Conservation (phyloP, 2,797 vertebrate genomes). For the Phoeniculus purpureus region DNA sequence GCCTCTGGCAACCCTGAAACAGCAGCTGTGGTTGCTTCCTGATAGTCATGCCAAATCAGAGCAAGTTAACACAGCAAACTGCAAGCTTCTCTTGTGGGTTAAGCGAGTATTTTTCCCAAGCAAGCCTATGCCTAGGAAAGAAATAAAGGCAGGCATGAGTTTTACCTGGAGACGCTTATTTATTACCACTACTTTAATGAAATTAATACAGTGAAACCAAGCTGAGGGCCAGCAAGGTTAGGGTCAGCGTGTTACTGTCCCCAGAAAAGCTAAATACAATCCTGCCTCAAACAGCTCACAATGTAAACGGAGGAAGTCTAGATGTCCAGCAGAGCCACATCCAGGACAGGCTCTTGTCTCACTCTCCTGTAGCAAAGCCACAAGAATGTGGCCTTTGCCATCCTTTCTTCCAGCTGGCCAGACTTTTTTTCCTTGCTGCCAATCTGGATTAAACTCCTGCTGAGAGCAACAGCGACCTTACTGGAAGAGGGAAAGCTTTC, state of each 20-base stretch:
- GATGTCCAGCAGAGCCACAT: not conserved
- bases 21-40: constrained; percentile 15
- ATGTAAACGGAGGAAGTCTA: not conserved
- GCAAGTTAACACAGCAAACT: not conserved
- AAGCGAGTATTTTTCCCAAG: constrained; percentile 25
- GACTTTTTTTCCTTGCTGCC: not conserved
- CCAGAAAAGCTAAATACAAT: not conserved
- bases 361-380: not conserved
- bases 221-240: not conserved
- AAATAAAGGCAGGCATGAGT: not conserved
- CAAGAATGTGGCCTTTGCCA: not conserved
- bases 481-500: not conserved
- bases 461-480: not conserved
- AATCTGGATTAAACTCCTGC: not conserved
- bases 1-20: constrained; percentile 26
- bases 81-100: not conserved
- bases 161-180: not conserved
- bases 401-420: not conserved
- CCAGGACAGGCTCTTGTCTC: not conserved
- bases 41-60: constrained; percentile 4
- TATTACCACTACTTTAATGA: not conserved
- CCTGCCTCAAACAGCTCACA: not conserved
- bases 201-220: not conserved
- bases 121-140: not conserved
- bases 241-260: not conserved